Evolutionary conservation across 2,113 vertebrate species (phyloP).

Genomic region (Suricata suricatta): DNA sequence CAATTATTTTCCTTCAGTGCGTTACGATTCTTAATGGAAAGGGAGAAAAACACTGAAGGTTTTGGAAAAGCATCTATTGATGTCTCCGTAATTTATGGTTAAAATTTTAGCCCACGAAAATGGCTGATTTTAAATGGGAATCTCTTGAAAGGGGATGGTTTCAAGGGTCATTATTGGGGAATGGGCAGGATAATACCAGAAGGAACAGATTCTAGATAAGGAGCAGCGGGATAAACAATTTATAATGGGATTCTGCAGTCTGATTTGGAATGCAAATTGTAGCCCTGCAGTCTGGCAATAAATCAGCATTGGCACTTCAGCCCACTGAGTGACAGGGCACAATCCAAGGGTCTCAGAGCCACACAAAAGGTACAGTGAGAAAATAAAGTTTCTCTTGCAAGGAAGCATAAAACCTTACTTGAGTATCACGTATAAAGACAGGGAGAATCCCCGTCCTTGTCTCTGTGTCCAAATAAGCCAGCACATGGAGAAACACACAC

Average conservation of each 20-base stretch:
- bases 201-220: slow-evolving; percentile 73
- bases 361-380: slow-evolving; percentile 39
- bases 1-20: slow-evolving; percentile 7
- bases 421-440: not conserved
- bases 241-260: slow-evolving; percentile 78
- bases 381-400: slow-evolving; percentile 46
- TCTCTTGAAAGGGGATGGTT: slow-evolving; percentile 34
- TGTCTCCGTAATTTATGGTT: slow-evolving; percentile 23
- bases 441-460: not conserved
- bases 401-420: not conserved
- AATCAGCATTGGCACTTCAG: slow-evolving; percentile 83
- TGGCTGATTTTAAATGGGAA: slow-evolving; percentile 5
- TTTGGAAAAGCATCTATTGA: not conserved
- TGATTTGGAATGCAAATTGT: slow-evolving; percentile 87
- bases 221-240: slow-evolving; percentile 64
- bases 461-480: not conserved
- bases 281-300: slow-evolving; percentile 81
- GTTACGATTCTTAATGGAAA: not conserved
- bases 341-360: slow-evolving; percentile 31
- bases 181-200: not conserved
- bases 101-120: not conserved
- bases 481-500: not conserved
- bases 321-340: slow-evolving; percentile 61
- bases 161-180: slow-evolving; percentile 21
- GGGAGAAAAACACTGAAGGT: not conserved